Base-by-base conservation (phyloP, 2,113 vertebrate species). In the Cinclus cinclus region DNA sequence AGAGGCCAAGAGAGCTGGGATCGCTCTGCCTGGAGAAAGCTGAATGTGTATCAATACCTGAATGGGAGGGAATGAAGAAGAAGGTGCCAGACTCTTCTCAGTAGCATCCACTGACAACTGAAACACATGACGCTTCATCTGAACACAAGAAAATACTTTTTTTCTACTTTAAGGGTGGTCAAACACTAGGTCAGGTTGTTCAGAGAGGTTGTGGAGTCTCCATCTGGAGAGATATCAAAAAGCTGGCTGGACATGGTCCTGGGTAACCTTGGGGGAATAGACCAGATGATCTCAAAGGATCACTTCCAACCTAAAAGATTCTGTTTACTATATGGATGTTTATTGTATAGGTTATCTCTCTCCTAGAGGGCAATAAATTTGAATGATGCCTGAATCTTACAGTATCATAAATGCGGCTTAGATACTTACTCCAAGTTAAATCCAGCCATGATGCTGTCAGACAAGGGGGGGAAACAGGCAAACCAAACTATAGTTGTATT, bases 391-490 rank as follows among this genome's bases (percentile, higher is more conserved):
- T 42, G 58, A 86, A 60, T 49, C 31, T 49, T 23, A 31, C 1
- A 2, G 21, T 27, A 56, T 46, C 39, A 47, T 63, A 58, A 60
- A 59, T 9, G 20, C 50, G 50, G 52, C 39, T 63, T 39, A 35
- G 50, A 15, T 24, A 39, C 33, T 82, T 82, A 50, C n/a, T 88
- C 12, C 39, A 53, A 49, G 33, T 55, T 55, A 71, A 86, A 86
- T 58, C 30, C 27, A 50, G 52, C 23, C 8, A 8, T 2, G 9
- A 44, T 42, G 27, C 53, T 71, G 24, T 31, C 58, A 53, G 37
- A 44, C 0, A 2, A 59, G 11, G 14, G 10, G 2, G 0, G 0
- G 8, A 60, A 67, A 42, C 0, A 1, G 20, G 39, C 25, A 91
- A 56, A 75, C 17, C 11, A 65, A 69, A 56, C 58, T 3, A 5